Conservation (phyloP, 2,113 vertebrate genomes). For the Limanda limanda region DNA sequence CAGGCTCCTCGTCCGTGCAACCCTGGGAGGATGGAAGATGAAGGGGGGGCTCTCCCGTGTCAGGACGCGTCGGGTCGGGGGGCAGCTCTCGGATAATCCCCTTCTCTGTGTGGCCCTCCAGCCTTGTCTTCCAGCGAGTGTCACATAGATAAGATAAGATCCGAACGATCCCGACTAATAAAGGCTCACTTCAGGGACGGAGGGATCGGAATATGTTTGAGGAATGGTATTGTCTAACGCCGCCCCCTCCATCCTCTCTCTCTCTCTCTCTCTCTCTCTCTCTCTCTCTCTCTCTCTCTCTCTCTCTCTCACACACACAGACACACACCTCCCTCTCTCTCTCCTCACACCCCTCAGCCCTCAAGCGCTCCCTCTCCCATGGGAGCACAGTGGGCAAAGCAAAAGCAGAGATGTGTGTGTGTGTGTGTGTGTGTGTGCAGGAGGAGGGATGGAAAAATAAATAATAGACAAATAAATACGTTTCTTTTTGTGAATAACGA, state of each 20-base stretch:
- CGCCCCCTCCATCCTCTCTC: slow-evolving; percentile 53
- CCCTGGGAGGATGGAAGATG: slow-evolving; percentile 55
- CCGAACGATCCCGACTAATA: slow-evolving; percentile 78
- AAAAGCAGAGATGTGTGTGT: slow-evolving; percentile 69
- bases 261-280: slow-evolving; percentile 13
- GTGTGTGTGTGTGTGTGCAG: slow-evolving; percentile 54
- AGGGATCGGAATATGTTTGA: slow-evolving; percentile 81
- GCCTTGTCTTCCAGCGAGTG: slow-evolving; percentile 46
- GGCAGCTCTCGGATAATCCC: slow-evolving; percentile 63
- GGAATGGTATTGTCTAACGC: slow-evolving; percentile 82
- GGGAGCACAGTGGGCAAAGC: slow-evolving; percentile 72
- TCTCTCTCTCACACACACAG: not conserved
- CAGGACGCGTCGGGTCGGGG: slow-evolving; percentile 52
- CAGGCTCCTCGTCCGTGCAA: slow-evolving; percentile 68
- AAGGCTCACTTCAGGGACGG: slow-evolving; percentile 77
- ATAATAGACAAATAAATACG: not conserved
- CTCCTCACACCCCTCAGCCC: slow-evolving; percentile 70
- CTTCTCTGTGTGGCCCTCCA: slow-evolving; percentile 18
- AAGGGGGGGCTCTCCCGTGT: slow-evolving; percentile 57
- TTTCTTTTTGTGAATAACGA: no score
- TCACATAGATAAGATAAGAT: slow-evolving; percentile 77
- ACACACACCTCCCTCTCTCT: slow-evolving; percentile 38
- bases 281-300: slow-evolving; percentile 7
- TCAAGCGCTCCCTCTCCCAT: slow-evolving; percentile 71
- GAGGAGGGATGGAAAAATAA: slow-evolving; percentile 54